These are phyloP conservation scores for Bettongia penicillata DNA, from an alignment of 2,113 vertebrate genomes.

Conservation along the genomic window DNA sequence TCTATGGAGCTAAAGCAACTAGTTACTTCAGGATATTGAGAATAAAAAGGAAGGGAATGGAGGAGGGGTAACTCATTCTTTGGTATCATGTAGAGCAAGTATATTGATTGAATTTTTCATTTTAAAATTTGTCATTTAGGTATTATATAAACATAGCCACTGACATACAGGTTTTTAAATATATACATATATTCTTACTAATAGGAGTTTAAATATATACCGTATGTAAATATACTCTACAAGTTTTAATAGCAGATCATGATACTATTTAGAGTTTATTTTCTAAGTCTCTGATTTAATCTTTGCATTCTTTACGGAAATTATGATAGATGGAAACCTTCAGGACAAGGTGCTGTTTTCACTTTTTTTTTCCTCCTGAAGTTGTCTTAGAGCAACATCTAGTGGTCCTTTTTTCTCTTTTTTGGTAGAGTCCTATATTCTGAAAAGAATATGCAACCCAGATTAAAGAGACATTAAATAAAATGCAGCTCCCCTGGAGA, in stretches of 20 bases:
- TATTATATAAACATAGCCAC: conserved; percentile 14
- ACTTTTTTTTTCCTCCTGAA: conserved; percentile 45
- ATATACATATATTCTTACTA: conserved; percentile 52
- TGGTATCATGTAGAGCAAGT: background rate
- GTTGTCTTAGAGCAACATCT: conserved; percentile 87
- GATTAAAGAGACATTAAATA: conserved; percentile 45
- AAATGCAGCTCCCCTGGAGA: background rate
- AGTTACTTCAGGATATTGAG: background rate
- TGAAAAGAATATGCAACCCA: conserved; percentile 29
- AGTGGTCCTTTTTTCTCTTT: conserved; percentile 76
- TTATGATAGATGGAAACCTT: conserved; percentile 74
- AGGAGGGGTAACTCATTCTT: background rate
- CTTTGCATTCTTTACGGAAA: conserved; percentile 76
- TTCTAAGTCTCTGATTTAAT: conserved; percentile 80
- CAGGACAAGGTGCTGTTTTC: conserved; percentile 26
- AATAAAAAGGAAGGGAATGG: background rate
- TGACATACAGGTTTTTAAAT: conserved; percentile 12
- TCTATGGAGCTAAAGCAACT: background rate
- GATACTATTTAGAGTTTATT: conserved; percentile 66
- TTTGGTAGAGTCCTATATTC: background rate
- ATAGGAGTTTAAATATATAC: conserved; percentile 19
- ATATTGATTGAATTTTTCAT: background rate
- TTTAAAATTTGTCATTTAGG: conserved; percentile 35
- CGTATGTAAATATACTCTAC: background rate
- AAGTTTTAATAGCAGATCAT: conserved; percentile 75